phyloP scores from a whole-genome alignment of 2,797 vertebrate genomes.

The Acanthis flammea region DNA sequence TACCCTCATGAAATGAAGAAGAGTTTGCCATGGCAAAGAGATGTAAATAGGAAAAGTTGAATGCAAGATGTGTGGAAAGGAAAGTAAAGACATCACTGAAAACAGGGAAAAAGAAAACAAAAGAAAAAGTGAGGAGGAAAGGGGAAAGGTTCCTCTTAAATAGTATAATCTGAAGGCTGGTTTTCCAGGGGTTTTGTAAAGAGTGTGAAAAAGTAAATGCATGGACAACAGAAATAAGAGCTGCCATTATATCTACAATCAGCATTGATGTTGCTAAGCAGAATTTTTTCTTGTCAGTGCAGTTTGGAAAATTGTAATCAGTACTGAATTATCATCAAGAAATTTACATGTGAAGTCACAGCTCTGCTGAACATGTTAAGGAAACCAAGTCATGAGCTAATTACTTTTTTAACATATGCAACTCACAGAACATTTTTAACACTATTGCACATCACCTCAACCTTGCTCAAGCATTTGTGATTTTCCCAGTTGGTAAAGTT shows the following conservation, averaged over 20 bases:
- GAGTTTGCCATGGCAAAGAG: constrained; percentile 70
- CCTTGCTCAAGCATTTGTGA: not conserved
- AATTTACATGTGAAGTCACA: not conserved
- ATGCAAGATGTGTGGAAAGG: constrained; percentile 72
- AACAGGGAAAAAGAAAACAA: constrained; percentile 60
- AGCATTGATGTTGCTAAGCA: not conserved
- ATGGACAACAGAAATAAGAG: not conserved
- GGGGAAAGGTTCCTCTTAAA: constrained; percentile 19
- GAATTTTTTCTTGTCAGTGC: not conserved
- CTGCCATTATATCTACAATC: not conserved
- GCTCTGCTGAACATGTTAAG: not conserved
- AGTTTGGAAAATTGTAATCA: not conserved
- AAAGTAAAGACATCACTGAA: constrained; percentile 73
- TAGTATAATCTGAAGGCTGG: not conserved
- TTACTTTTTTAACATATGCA: not conserved
- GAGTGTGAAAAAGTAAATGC: not conserved
- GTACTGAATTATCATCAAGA: not conserved
- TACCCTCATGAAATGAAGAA: constrained; percentile 73
- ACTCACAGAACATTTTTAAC: not conserved
- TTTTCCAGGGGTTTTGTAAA: not conserved
- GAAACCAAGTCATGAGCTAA: not conserved
- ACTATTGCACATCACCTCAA: not conserved
- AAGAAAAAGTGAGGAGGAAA: constrained; percentile 57
- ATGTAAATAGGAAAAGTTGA: constrained; percentile 70
- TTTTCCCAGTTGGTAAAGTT: not conserved